phyloP scores from a whole-genome alignment of 2,888 invertebrate species.

The Caenorhabditis macrosperma region DNA sequence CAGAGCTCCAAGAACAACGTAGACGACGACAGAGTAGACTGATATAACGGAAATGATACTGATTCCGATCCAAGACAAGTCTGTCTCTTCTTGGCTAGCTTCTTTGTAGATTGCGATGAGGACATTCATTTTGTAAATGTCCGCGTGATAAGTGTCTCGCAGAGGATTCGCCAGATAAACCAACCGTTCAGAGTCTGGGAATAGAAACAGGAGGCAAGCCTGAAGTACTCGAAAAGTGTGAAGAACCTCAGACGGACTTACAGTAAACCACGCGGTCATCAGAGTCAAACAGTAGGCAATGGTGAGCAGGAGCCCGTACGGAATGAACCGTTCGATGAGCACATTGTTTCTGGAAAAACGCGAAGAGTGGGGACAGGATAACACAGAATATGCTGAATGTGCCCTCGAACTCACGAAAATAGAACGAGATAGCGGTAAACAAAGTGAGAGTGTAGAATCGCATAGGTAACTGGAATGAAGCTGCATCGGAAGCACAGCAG shows the following conservation, averaged over 20 bases:
- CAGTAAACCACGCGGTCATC: conserved; percentile 4
- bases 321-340: not conserved
- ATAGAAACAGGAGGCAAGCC: not conserved
- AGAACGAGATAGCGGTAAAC: conserved; percentile 15
- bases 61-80: not conserved
- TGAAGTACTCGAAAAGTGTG: not conserved
- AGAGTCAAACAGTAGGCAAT: not conserved
- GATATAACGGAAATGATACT: not conserved
- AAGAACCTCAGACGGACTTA: not conserved
- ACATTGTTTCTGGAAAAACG: not conserved
- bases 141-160: not conserved
- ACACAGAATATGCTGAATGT: not conserved
- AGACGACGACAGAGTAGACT: not conserved
- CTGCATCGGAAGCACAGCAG: conserved; percentile 16
- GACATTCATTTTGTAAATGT: not conserved
- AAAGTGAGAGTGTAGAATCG: conserved; percentile 28
- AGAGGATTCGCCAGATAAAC: not conserved
- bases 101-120: not conserved
- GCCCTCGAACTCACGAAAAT: not conserved
- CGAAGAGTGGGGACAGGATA: no score
- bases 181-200: not conserved
- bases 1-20: not conserved
- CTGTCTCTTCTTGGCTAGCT: not conserved
- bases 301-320: not conserved
- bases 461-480: conserved; percentile 25